Conservation (phyloP, 2,888 invertebrate species). For the Spodoptera littoralis region DNA sequence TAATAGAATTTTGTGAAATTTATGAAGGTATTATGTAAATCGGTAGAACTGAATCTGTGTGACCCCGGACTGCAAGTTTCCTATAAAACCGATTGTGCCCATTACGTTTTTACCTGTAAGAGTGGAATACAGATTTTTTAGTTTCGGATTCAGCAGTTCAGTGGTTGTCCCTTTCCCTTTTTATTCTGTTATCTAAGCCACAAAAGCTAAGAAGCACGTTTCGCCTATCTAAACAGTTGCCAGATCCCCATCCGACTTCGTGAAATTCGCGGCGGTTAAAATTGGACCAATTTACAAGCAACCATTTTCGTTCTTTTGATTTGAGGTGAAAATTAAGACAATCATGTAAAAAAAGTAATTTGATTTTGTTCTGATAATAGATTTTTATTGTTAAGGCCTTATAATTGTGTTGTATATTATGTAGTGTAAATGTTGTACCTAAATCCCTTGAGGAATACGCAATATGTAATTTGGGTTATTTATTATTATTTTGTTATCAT, state of each 20-base stretch:
- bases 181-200: slow-evolving; percentile 26
- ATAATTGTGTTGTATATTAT: too few relatives aligned
- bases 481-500: too few relatives aligned
- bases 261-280: slow-evolving; percentile 15
- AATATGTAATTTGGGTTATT: too few relatives aligned
- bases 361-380: neutral
- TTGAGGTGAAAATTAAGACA: slow-evolving; percentile 24
- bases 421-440: too few relatives aligned
- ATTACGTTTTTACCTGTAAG: neutral
- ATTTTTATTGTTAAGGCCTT: neutral
- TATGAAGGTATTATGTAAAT: too few relatives aligned
- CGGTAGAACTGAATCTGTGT: too few relatives aligned
- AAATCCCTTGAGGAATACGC: too few relatives aligned
- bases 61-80: too few relatives aligned
- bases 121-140: slow-evolving; percentile 2
- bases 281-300: slow-evolving; percentile 21
- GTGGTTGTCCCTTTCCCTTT: slow-evolving; percentile 10
- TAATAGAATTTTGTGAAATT: too few relatives aligned
- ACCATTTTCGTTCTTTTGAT: slow-evolving; percentile 30
- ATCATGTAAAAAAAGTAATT: slow-evolving; percentile 12
- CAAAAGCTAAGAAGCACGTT: slow-evolving; percentile 35
- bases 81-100: too few relatives aligned
- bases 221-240: slow-evolving; percentile 21
- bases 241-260: slow-evolving; percentile 27
- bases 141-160: slow-evolving; percentile 14